Percentiles rank a stretch among this genome's conserved stretches.
Conservation (phyloP, 2,113 vertebrate genomes). For the Aldabrachelys gigantea region DNA sequence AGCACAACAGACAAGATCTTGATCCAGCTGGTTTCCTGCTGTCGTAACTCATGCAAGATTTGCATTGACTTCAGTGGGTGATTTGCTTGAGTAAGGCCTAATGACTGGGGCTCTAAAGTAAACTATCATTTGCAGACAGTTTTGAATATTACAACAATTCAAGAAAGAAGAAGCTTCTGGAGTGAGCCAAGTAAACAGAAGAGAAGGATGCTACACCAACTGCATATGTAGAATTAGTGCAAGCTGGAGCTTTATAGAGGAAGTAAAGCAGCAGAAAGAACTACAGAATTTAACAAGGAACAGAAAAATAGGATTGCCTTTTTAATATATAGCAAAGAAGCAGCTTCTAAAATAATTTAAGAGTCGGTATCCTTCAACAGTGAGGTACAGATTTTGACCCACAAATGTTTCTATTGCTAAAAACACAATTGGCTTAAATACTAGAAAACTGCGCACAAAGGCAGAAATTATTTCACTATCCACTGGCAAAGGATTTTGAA, state of each 20-base stretch:
- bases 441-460: conserved; percentile 44
- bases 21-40: background rate
- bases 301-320: conserved; percentile 42
- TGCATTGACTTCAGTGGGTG: background rate
- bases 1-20: background rate
- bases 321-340: conserved; percentile 51
- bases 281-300: conserved; percentile 45
- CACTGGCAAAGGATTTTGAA: background rate
- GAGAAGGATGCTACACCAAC: conserved; percentile 16
- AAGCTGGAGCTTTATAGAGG: conserved; percentile 36
- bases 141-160: background rate
- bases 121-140: conserved; percentile 2
- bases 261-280: conserved; percentile 46
- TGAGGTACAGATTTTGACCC: conserved; percentile 39
- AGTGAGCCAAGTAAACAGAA: conserved; percentile 62
- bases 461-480: conserved; percentile 35
- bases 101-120: background rate
- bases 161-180: conserved; percentile 30
- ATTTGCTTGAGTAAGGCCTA: background rate
- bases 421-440: conserved; percentile 50
- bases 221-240: conserved; percentile 41
- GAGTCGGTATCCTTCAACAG: conserved; percentile 44
- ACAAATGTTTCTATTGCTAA: conserved; percentile 33
- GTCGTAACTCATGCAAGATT: background rate
- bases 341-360: too few species aligned